Evolutionary conservation across 1,140 invertebrate genomes (phyloP).

Genomic region (Eciton burchellii): DNA sequence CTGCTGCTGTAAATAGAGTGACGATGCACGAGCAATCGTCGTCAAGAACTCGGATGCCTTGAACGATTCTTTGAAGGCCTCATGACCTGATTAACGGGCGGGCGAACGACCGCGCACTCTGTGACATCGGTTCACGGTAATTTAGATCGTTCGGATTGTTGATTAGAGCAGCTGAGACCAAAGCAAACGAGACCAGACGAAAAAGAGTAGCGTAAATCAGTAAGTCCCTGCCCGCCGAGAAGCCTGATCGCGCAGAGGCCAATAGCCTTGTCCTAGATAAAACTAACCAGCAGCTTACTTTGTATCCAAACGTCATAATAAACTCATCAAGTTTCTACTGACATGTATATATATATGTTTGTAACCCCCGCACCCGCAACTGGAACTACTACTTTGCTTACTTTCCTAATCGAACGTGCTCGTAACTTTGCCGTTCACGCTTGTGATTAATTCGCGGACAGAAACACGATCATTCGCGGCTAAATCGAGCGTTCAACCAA

Average conservation of each 20-base stretch:
- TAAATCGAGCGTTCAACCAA: not conserved
- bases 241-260: constrained; percentile 13
- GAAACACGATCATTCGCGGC: too few species aligned
- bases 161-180: not conserved
- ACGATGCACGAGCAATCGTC: not conserved
- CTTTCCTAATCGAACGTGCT: constrained; percentile 60
- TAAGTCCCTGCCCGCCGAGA: constrained; percentile 8
- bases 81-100: not conserved
- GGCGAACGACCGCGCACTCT: constrained; percentile 22
- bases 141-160: constrained; percentile 28
- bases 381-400: constrained; percentile 63
- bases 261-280: constrained; percentile 77
- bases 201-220: constrained; percentile 4
- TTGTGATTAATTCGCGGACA: constrained; percentile 41
- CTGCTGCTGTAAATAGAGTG: not conserved
- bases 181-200: not conserved
- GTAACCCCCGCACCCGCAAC: constrained; percentile 66
- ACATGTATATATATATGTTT: constrained; percentile 75
- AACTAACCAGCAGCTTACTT: constrained; percentile 71
- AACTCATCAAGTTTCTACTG: constrained; percentile 82
- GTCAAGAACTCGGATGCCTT: not conserved
- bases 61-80: not conserved
- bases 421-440: constrained; percentile 14
- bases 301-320: constrained; percentile 82
- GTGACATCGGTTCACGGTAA: constrained; percentile 21